Percentiles rank a stretch among this genome's conserved stretches.
phyloP scores from a whole-genome alignment of 2,797 vertebrate species.

The Zonotrichia albicollis region DNA sequence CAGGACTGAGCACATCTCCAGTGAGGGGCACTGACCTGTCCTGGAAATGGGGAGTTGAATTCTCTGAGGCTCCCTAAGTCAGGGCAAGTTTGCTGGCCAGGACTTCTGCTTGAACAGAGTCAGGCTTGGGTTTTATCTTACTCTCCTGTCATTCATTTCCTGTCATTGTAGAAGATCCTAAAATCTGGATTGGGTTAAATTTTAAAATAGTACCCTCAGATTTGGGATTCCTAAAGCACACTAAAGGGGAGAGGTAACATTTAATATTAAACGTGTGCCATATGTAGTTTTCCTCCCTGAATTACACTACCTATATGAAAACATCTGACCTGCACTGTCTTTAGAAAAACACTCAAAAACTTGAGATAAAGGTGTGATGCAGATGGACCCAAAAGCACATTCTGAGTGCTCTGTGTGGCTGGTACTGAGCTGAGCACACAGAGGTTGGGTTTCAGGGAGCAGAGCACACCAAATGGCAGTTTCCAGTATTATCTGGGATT shows the following conservation, averaged over 20 bases:
- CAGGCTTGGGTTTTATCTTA: neutral
- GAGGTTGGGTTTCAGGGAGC: neutral
- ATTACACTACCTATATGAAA: neutral
- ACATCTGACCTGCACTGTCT: neutral
- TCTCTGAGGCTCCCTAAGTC: neutral
- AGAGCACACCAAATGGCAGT: neutral
- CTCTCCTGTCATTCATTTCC: neutral
- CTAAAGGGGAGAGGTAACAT: neutral
- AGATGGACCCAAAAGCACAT: neutral
- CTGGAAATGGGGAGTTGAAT: neutral
- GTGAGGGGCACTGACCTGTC: neutral
- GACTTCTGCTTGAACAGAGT: neutral
- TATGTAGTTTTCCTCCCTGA: neutral
- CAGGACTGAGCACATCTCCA: rapidly evolving
- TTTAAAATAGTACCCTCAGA: neutral
- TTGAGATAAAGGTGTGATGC: neutral
- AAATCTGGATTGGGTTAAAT: neutral
- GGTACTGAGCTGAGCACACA: neutral
- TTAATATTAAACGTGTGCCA: neutral
- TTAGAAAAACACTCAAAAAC: neutral
- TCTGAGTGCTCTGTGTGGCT: neutral
- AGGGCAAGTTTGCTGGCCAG: neutral
- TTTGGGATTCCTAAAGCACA: neutral
- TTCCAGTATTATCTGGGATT: neutral
- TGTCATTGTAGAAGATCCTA: neutral